phyloP scores from a whole-genome alignment of 1,140 invertebrate genomes.

The Reticulitermes speratus region DNA sequence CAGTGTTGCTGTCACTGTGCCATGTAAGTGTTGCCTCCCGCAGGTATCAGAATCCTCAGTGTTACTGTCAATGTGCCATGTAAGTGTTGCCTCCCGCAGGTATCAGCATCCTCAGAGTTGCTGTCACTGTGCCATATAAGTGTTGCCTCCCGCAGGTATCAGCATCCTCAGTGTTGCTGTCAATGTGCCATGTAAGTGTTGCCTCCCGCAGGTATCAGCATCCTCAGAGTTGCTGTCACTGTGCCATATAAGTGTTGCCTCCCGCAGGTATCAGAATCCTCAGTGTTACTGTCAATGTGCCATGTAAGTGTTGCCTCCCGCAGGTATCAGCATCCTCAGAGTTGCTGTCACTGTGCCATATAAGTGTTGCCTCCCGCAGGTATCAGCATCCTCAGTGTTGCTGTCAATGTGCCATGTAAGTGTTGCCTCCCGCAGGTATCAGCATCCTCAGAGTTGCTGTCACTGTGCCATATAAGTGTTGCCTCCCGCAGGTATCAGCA shows the following conservation, averaged over 20 bases:
- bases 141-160: slow-evolving; percentile 55
- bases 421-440: slow-evolving; percentile 55
- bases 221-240: slow-evolving; percentile 49
- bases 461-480: background rate
- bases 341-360: background rate
- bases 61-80: background rate
- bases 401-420: background rate
- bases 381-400: slow-evolving; percentile 66
- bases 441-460: slow-evolving; percentile 60
- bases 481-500: slow-evolving; percentile 65
- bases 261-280: slow-evolving; percentile 72
- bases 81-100: slow-evolving; percentile 46
- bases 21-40: background rate
- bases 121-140: background rate
- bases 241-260: background rate
- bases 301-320: background rate
- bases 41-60: slow-evolving; percentile 72
- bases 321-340: slow-evolving; percentile 72
- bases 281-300: no score
- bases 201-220: slow-evolving; percentile 65
- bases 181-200: background rate
- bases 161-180: slow-evolving; percentile 60
- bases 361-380: slow-evolving; percentile 46
- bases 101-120: slow-evolving; percentile 66
- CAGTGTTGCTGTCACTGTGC: no score